Base-by-base conservation (phyloP, 2,888 invertebrate genomes). In the Lasioglossum pauxillum region DNA sequence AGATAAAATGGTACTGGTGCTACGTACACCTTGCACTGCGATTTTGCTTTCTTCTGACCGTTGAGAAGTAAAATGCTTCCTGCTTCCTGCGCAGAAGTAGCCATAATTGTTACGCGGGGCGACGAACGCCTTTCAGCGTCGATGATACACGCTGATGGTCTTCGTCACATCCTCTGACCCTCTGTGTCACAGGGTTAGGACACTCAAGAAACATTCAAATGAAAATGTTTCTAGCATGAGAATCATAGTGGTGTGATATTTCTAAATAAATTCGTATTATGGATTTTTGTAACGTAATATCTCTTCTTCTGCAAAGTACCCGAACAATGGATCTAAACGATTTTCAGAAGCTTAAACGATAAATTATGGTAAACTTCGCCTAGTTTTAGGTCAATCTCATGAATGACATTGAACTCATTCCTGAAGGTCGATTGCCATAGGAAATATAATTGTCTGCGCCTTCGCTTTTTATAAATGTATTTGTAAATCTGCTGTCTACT, bases 41-140 rank as follows among this genome's bases (percentile, higher is more conserved):
- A 57, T 12, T 57, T 57, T 57, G n/a, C 57, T n/a, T n/a, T n/a
- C 57, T 57, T 57, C n/a, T 57, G n/a, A 57, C n/a, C n/a, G 57
- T 57, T n/a, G 10, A 57, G n/a, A n/a, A 57, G 57, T 12, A n/a
- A 57, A 12, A n/a, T n/a, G n/a, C 57, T 57, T 57, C 57, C 57
- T 8, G 57, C n/a, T 57, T 57, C 57, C 57, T n/a, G 57, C n/a
- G 2, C 57, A 27, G 57, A 57, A 57, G 57, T 57, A 27, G 57
- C 57, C 57, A n/a, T 57, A 57, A 57, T 57, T n/a, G 57, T 57
- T 57, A 57, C 12, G 57, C 57, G 57, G 12, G 12, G 57, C n/a
- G 57, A 57, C 57, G n/a, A 27, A 57, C 57, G n/a, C 12, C 57
- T n/a, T n/a, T 57, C 1, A 12, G 5, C 57, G n/a, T n/a, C n/a